These are phyloP conservation scores for Xenus cinereus DNA, from an alignment of 2,113 vertebrate genomes.

Conservation along the genomic window DNA sequence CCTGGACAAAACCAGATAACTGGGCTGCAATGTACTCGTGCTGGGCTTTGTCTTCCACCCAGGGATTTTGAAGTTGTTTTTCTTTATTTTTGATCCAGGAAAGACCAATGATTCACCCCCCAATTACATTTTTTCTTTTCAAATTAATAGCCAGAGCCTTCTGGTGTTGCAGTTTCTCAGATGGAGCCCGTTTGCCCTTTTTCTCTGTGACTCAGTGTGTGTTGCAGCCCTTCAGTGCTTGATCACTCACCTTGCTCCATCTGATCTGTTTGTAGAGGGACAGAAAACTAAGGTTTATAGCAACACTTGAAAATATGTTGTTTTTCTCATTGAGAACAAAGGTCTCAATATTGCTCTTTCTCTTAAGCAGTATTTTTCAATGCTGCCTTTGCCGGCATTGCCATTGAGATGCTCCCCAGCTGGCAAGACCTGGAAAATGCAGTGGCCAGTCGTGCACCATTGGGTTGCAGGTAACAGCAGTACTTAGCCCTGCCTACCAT, in stretches of 20 bases:
- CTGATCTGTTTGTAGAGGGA: background rate
- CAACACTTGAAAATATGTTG: background rate
- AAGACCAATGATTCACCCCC: background rate
- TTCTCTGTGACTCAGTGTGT: background rate
- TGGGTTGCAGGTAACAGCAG: background rate
- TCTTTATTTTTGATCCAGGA: background rate
- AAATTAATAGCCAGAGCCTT: background rate
- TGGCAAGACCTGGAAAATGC: background rate
- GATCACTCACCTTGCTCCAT: background rate
- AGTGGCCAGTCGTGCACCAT: background rate
- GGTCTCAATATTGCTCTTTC: background rate
- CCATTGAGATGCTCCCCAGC: background rate
- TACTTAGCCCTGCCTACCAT: background rate
- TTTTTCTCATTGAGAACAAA: background rate
- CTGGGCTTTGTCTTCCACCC: background rate
- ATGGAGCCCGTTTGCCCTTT: background rate
- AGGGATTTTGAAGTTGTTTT: background rate
- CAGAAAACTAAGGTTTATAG: background rate
- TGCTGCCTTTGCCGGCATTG: background rate
- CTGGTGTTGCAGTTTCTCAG: background rate
- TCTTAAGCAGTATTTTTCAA: background rate
- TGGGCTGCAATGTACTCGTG: rapidly evolving
- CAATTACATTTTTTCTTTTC: background rate
- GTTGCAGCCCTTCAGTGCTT: background rate
- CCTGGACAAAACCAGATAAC: background rate